phyloP scores from a whole-genome alignment of 1,140 invertebrate species.

The Trichonephila clavipes region DNA sequence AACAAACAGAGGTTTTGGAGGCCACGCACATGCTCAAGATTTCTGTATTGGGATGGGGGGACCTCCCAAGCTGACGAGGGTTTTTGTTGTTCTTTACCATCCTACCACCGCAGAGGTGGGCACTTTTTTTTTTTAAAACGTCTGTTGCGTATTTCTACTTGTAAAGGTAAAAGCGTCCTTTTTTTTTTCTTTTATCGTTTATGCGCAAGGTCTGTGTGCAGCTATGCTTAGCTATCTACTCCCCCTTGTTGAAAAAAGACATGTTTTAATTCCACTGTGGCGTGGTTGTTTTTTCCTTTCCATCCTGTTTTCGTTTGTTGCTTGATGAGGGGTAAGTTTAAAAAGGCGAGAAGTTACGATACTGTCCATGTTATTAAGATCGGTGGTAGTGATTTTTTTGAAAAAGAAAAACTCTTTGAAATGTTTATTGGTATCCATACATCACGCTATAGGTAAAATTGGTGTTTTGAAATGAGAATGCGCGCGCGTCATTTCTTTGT shows the following conservation, averaged over 20 bases:
- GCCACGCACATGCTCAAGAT: background rate
- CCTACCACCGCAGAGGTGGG: background rate
- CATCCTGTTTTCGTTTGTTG: background rate
- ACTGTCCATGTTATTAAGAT: no score
- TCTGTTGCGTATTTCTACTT: background rate
- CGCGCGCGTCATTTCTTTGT: no score
- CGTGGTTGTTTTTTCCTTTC: background rate
- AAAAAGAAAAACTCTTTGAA: no score
- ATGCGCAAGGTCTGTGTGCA: background rate
- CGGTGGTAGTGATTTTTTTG: no score
- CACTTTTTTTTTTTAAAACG: background rate
- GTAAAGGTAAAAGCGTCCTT: background rate
- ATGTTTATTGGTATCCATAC: no score
- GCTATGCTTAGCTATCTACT: background rate
- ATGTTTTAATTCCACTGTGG: background rate
- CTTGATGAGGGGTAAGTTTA: background rate
- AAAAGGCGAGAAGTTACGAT: background rate
- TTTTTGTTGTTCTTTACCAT: background rate
- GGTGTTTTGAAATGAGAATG: no score
- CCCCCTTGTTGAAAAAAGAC: background rate
- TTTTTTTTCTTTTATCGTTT: background rate
- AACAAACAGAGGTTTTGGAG: background rate
- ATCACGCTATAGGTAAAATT: no score
- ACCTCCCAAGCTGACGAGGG: constrained; percentile 25
- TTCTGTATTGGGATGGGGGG: background rate